These are phyloP conservation scores for Pristiophorus japonicus DNA, from an alignment of 2,113 vertebrate species.

Conservation along the genomic window DNA sequence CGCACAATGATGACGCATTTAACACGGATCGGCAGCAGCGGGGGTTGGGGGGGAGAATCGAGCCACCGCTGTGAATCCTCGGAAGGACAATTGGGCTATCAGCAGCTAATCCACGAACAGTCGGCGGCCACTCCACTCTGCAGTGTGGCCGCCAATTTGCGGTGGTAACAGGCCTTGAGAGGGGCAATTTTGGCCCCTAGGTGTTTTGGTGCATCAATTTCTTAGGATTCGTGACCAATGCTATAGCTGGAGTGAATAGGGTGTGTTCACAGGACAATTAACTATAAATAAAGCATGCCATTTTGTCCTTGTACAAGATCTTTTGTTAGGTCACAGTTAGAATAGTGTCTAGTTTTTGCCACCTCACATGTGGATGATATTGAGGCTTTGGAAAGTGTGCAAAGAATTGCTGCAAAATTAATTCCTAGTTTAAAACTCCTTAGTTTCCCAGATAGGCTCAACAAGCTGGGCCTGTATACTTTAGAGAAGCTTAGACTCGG, in stretches of 20 bases:
- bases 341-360: not conserved
- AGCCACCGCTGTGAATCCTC: too few species aligned
- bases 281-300: not conserved
- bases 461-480: not conserved
- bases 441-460: not conserved
- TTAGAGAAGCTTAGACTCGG: not conserved
- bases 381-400: not conserved
- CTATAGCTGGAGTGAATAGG: not conserved
- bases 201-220: not conserved
- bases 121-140: too few species aligned
- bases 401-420: not conserved
- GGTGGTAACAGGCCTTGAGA: too few species aligned
- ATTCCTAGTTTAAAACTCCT: not conserved
- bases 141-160: too few species aligned
- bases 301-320: not conserved
- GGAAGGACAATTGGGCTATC: too few species aligned
- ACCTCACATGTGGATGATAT: not conserved
- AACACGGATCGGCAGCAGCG: too few species aligned
- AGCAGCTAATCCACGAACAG: too few species aligned
- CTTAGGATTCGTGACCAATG: not conserved
- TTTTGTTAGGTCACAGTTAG: not conserved
- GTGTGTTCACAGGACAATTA: not conserved
- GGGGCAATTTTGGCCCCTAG: too few species aligned
- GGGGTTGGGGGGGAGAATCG: too few species aligned
- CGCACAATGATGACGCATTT: too few species aligned